These are phyloP conservation scores for Dynastes tityus DNA, from an alignment of 2,888 invertebrate species.

Conservation along the genomic window DNA sequence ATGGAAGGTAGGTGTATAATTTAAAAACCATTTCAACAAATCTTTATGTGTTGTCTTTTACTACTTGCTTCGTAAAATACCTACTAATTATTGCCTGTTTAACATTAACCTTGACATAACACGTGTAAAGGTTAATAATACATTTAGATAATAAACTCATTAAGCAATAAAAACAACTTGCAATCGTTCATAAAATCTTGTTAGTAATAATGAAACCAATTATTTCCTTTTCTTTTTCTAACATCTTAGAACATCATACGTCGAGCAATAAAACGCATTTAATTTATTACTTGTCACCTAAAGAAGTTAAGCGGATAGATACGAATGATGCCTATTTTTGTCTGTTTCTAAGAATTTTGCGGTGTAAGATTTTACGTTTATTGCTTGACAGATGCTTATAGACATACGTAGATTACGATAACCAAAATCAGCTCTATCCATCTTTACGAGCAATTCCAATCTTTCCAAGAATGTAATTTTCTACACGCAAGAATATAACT, in stretches of 20 bases:
- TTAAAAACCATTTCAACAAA: neutral
- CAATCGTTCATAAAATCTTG: neutral
- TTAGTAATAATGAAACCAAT: slow-evolving; percentile 19
- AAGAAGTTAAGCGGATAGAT: slow-evolving; percentile 20
- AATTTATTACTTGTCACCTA: slow-evolving; percentile 1
- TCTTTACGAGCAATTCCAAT: slow-evolving; percentile 8
- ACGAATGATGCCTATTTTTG: slow-evolving; percentile 12
- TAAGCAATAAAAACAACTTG: slow-evolving; percentile 28
- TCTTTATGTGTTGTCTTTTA: neutral
- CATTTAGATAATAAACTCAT: slow-evolving; percentile 16
- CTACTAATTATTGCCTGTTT: slow-evolving; percentile 6
- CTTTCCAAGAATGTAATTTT: neutral
- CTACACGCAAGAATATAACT: slow-evolving; percentile 2
- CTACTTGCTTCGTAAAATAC: neutral
- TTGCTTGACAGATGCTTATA: neutral
- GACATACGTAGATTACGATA: neutral
- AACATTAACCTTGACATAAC: neutral
- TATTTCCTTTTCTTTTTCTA: slow-evolving; percentile 19
- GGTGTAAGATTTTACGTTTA: neutral
- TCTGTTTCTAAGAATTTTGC: slow-evolving; percentile 14
- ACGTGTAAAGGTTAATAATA: slow-evolving; percentile 8
- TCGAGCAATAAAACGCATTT: neutral
- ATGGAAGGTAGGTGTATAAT: slow-evolving; percentile 79
- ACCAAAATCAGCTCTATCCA: slow-evolving; percentile 15
- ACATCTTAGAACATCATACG: neutral